A percentile compares a stretch with the other conserved stretches of the same genome.
phyloP scores from a whole-genome alignment of 2,888 invertebrate genomes.

The Opisthograptis luteolata region DNA sequence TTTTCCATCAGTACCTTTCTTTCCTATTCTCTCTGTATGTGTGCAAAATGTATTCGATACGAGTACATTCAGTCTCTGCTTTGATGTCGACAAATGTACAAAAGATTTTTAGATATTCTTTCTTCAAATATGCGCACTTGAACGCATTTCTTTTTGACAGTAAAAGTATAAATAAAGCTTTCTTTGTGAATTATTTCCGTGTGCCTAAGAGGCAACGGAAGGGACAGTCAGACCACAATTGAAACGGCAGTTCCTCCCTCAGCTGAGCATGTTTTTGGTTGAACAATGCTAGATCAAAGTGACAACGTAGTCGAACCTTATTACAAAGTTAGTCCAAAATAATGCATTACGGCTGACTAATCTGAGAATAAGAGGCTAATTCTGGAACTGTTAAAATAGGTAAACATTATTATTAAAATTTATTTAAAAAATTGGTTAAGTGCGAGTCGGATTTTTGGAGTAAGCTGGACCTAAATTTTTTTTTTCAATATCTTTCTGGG shows the following conservation, averaged over 20 bases:
- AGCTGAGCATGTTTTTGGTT: neutral
- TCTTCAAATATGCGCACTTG: slow-evolving; percentile 36
- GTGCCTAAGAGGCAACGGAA: slow-evolving; percentile 10
- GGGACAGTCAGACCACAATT: slow-evolving; percentile 18
- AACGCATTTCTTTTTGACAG: slow-evolving; percentile 25
- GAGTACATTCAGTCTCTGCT: slow-evolving; percentile 4
- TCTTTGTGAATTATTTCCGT: slow-evolving; percentile 27
- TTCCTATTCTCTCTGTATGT: neutral
- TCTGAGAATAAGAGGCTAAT: too few species aligned
- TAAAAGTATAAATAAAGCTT: slow-evolving; percentile 29
- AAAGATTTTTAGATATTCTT: slow-evolving; percentile 23
- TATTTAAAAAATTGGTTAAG: too few species aligned
- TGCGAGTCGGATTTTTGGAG: too few species aligned
- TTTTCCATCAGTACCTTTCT: neutral
- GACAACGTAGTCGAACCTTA: neutral
- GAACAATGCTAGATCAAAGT: slow-evolving; percentile 8
- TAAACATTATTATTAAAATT: too few species aligned
- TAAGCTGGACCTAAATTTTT: too few species aligned
- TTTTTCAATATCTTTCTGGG: too few species aligned
- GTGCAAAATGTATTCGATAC: slow-evolving; percentile 20
- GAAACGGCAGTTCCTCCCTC: slow-evolving; percentile 1
- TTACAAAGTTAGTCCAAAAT: neutral
- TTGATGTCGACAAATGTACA: slow-evolving; percentile 23
- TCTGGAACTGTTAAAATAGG: slow-evolving; percentile 1
- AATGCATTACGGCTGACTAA: neutral